Evolutionary conservation across 2,888 invertebrate species (phyloP), one percentile per base, ranked within the genome.

Genomic region (Emmelina monodactyla): DNA sequence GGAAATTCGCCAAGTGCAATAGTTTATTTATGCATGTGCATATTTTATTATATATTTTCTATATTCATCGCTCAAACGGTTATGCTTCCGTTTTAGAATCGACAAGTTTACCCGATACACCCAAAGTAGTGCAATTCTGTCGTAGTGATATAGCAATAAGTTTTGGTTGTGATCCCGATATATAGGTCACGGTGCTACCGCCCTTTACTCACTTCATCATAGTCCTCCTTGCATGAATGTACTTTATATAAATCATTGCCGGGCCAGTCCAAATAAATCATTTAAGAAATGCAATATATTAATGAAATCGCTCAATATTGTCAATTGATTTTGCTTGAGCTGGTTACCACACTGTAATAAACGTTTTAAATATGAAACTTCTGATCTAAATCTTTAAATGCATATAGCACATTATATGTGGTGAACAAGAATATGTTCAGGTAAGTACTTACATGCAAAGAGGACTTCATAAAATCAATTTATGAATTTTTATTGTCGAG

Each of bases 121-220:
- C 64, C 72, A 65, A 59, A 64, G 71, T 73, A 72, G 75, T 72
- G 72, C 71, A 72, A 75, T 71, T 59, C 55, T 50, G 45, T 53
- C 44, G 71, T 78, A 76, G 78, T 75, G 72, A 73, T 76, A 71
- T 76, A 78, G 78, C 65, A 65, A 71, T 76, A 76, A 76, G 71
- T 76, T 72, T 75, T 66, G 78, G 76, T 78, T 78, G 78, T 78
- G 78, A 76, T 61, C 63, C 66, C 59, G 63, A 58, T 52, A 51
- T 52, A 53, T 55, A 57, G 58, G 55, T 57, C 58, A 58, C 60
- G 66, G 66, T 62, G 66, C 40, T 40, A 35, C 37, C 37, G 29
- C 25, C 25, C 9, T 9, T 25, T 25, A 11, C n/a, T 25, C 25
- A 12, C 7, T 14, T 29, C 13, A 32, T 43, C 42, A n/a, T n/a